Conservation (phyloP, 2,888 invertebrate species). For the Xylota segnis region DNA sequence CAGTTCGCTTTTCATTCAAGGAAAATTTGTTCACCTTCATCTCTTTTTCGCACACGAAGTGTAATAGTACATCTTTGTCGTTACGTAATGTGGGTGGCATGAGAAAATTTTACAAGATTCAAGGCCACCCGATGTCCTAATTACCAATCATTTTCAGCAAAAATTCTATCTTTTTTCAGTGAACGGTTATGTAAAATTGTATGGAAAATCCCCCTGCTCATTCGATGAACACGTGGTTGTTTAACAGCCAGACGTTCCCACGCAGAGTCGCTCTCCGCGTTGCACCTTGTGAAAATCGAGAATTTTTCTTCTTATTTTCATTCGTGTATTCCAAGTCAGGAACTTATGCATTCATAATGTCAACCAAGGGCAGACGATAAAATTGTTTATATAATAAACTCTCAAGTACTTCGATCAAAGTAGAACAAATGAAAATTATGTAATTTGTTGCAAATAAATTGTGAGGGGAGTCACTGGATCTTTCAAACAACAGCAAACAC, state of each 20-base stretch:
- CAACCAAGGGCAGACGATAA: constrained; percentile 27
- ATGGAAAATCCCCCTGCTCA: constrained; percentile 26
- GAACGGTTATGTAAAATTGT: not conserved
- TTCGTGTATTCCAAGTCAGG: not conserved
- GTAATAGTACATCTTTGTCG: constrained; percentile 24
- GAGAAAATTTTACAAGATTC: constrained; percentile 52
- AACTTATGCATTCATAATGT: constrained; percentile 29
- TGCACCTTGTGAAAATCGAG: not conserved
- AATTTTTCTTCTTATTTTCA: not conserved
- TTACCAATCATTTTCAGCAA: not conserved
- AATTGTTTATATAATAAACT: constrained; percentile 44
- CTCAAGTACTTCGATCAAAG: constrained; percentile 3
- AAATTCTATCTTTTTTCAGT: not conserved
- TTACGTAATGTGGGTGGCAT: constrained; percentile 61
- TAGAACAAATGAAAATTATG: constrained; percentile 41
- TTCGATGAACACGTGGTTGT: constrained; percentile 57
- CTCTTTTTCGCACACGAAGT: constrained; percentile 36
- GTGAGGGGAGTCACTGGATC: constrained; percentile 10
- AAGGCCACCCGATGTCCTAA: constrained; percentile 25
- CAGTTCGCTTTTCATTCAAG: constrained; percentile 52
- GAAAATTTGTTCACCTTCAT: constrained; percentile 39
- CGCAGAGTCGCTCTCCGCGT: constrained; percentile 4
- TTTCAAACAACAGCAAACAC: constrained; percentile 4
- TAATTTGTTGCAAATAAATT: constrained; percentile 41
- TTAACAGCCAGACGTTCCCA: constrained; percentile 40